Evolutionary conservation across 1,140 invertebrate species (phyloP), one percentile per base, ranked within the genome.

Genomic region (Listronotus bonariensis): DNA sequence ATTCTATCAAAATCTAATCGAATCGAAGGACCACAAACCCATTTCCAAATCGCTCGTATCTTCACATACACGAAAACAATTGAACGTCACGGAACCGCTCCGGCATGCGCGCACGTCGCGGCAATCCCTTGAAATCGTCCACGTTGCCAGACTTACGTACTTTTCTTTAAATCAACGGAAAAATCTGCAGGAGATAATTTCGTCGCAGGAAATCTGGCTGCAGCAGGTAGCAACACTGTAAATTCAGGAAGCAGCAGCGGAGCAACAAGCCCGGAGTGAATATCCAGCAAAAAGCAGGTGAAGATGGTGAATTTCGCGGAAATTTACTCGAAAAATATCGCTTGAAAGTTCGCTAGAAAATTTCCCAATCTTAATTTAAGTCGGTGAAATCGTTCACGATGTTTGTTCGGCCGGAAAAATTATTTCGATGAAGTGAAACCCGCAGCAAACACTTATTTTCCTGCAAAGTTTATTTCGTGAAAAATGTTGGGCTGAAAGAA

Each of bases 161-260:
- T 56, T 36, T 18, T 15, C 41, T 4, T 20, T 6, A 11, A 42
- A 42, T 42, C 18, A 6, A 36, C 8, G 8, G 20, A 26, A 10
- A n/a, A 49, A 15, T n/a, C 0, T 20, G n/a, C 18, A 3, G 12
- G 11, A 12, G 6, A n/a, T 4, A 15, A 15, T 6, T 12, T 6
- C 3, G 26, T 18, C 14, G 11, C 8, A 15, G n/a, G 32, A 34
- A 38, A 52, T 31, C 6, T 36, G 26, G 26, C 32, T 52, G 49
- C 49, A 52, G 49, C 26, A 41, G 26, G 42, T 54, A 46, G 59
- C 59, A 62, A 62, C 59, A 38, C 14, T 15, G 51, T 9, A n/a
- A 62, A 53, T 62, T 62, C 59, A 62, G 59, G 59, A 62, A 62
- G 51, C 51, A 62, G 59, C 59, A 62, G 38, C 51, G 17, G 59